Conservation (phyloP, 2,797 vertebrate species). For the Alauda arvensis region DNA sequence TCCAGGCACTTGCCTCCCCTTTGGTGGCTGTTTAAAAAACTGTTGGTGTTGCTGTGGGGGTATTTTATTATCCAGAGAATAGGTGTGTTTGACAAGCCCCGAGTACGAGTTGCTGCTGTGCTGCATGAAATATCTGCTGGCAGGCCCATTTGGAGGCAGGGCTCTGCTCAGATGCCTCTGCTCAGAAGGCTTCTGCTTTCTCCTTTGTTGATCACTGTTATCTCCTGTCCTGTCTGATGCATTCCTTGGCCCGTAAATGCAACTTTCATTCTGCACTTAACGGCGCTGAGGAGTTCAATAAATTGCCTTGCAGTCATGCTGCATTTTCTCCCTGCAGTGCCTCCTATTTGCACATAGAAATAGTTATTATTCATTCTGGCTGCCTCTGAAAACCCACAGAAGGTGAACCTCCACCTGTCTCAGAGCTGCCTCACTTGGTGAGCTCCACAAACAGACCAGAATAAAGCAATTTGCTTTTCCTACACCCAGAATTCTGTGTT, state of each 20-base stretch:
- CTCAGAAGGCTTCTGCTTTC: background rate
- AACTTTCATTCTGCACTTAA: background rate
- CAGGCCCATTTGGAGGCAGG: background rate
- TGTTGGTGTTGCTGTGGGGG: background rate
- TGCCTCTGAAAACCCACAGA: background rate
- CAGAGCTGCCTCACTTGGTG: background rate
- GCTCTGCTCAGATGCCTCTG: background rate
- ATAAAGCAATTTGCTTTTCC: background rate
- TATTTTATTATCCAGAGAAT: background rate
- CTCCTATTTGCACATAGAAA: background rate
- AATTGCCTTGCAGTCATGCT: background rate
- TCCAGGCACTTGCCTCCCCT: background rate
- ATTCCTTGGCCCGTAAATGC: background rate
- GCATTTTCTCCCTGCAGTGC: background rate
- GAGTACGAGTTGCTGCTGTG: background rate
- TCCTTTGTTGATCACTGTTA: background rate
- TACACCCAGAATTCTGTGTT: background rate
- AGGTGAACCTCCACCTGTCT: background rate
- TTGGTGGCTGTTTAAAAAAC: background rate
- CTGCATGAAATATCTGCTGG: background rate
- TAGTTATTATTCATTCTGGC: background rate
- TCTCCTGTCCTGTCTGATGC: background rate
- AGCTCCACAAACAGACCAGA: background rate
- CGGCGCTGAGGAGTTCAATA: background rate
- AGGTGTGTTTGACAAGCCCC: slow-evolving; percentile 11